These are phyloP conservation scores for Anaspis maculata DNA, from an alignment of 2,888 invertebrate species.

Conservation along the genomic window DNA sequence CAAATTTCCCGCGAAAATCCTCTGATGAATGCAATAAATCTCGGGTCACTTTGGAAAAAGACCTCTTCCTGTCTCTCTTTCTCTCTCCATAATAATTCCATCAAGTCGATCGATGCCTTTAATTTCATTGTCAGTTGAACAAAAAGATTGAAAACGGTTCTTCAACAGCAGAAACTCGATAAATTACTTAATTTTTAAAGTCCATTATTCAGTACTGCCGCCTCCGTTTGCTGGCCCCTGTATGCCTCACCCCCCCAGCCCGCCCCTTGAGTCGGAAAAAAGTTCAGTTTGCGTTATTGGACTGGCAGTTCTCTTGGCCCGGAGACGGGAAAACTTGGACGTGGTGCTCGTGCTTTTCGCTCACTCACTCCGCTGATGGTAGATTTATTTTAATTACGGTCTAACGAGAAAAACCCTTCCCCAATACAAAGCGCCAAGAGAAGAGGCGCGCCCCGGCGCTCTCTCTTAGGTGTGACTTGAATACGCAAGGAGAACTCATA, in stretches of 20 bases:
- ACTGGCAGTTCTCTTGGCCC: conserved; percentile 22
- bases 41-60: too few relatives aligned
- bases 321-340: conserved; percentile 20
- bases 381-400: conserved; percentile 40
- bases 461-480: conserved; percentile 32
- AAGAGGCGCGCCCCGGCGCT: conserved; percentile 19
- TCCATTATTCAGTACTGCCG: conserved; percentile 19
- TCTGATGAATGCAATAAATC: too few relatives aligned
- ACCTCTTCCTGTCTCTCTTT: too few relatives aligned
- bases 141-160: conserved; percentile 22
- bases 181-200: conserved; percentile 30
- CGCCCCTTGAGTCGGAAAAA: too few relatives aligned
- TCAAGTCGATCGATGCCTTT: conserved; percentile 31
- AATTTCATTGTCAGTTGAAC: conserved; percentile 31
- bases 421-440: conserved; percentile 36
- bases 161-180: conserved; percentile 20
- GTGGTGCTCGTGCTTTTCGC: conserved; percentile 23
- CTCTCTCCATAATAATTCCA: too few relatives aligned
- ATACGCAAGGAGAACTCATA: conserved; percentile 20
- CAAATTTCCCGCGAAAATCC: too few relatives aligned
- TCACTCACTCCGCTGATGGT: too few relatives aligned
- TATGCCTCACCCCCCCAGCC: too few relatives aligned
- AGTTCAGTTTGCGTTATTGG: conserved; percentile 16
- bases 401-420: conserved; percentile 37
- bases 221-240: conserved; percentile 5